These are phyloP conservation scores for Astatotilapia flaviijosephi DNA, from an alignment of 2,113 vertebrate species.

Conservation along the genomic window DNA sequence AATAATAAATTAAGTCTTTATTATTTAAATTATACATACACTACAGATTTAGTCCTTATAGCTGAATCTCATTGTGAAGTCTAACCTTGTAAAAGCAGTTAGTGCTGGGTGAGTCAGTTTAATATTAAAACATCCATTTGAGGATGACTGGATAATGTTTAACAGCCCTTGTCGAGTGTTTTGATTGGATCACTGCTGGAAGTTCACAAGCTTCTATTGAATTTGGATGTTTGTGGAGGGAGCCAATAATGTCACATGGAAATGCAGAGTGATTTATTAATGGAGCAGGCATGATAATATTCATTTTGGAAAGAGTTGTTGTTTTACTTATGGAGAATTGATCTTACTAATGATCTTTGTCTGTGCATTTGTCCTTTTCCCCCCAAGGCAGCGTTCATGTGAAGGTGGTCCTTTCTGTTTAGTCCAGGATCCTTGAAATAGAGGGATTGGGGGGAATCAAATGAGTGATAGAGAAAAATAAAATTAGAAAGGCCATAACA, in stretches of 20 bases:
- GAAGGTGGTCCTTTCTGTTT: not conserved
- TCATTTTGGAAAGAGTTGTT: not conserved
- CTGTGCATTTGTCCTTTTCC: not conserved
- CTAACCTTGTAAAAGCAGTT: too few species aligned
- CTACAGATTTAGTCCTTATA: not conserved
- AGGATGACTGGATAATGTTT: not conserved
- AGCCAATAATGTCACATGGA: not conserved
- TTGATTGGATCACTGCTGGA: not conserved
- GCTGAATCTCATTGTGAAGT: too few species aligned
- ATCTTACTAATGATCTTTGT: not conserved
- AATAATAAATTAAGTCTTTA: not conserved
- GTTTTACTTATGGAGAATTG: not conserved
- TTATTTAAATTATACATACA: not conserved
- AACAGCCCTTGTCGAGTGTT: not conserved
- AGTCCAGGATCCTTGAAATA: not conserved
- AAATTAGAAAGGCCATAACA: not conserved
- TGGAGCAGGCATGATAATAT: not conserved
- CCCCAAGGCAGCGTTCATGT: not conserved
- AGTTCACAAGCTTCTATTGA: not conserved
- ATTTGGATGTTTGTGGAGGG: not conserved
- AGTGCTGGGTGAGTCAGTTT: not conserved
- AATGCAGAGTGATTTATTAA: not conserved
- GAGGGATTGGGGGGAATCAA: not conserved
- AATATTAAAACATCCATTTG: not conserved
- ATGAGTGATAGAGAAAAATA: not conserved